Conservation (phyloP, 2,888 invertebrate genomes). For the Margaritifera margaritifera region DNA sequence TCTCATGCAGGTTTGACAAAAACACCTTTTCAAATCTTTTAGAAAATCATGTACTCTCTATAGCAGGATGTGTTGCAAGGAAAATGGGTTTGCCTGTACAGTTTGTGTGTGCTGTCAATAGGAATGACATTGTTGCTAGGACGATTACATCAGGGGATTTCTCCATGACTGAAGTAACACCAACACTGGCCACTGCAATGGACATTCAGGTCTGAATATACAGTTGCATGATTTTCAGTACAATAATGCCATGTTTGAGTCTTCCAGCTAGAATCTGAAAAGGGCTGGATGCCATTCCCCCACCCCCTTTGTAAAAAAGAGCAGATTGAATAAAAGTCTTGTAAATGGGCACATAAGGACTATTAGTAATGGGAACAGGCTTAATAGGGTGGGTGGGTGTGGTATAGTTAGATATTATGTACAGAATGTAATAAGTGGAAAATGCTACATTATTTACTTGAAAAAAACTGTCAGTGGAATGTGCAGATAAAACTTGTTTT, state of each 20-base stretch:
- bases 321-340: no score
- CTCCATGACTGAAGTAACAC: constrained; percentile 52
- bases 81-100: constrained; percentile 74
- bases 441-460: no score
- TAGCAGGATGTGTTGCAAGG: constrained; percentile 72
- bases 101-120: constrained; percentile 72
- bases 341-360: no score
- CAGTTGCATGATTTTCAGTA: background rate
- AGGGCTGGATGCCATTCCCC: no score
- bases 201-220: constrained; percentile 71
- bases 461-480: no score
- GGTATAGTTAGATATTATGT: no score
- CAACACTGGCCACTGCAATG: constrained; percentile 73
- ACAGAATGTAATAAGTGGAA: no score
- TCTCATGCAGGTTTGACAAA: background rate
- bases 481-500: no score
- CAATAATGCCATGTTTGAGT: background rate
- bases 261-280: background rate
- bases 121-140: constrained; percentile 71
- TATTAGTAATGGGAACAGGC: no score
- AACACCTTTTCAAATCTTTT: constrained; percentile 4
- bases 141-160: constrained; percentile 67
- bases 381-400: no score
- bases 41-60: no score
- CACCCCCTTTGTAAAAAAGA: no score